Percentiles rank a stretch among this genome's conserved stretches.
phyloP scores from a whole-genome alignment of 2,113 vertebrate species.

The Bubo blakistoni region DNA sequence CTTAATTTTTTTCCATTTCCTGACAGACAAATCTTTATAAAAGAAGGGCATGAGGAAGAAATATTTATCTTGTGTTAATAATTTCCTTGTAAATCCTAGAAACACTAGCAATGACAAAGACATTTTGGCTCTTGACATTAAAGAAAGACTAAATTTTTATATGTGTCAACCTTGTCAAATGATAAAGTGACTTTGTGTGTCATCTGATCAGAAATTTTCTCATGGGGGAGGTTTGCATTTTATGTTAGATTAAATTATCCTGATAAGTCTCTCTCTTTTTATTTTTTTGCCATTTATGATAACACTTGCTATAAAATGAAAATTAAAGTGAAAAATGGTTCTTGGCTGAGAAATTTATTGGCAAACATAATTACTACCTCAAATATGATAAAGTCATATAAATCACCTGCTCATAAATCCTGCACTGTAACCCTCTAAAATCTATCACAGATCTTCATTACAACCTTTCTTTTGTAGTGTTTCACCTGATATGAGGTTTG shows the following conservation, averaged over 20 bases:
- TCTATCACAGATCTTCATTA: background rate
- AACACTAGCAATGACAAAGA: background rate
- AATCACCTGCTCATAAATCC: slow-evolving; percentile 31
- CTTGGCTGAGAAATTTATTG: slow-evolving; percentile 29
- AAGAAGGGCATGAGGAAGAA: background rate
- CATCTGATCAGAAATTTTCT: background rate
- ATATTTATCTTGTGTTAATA: background rate
- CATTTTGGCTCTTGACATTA: background rate
- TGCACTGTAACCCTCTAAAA: background rate
- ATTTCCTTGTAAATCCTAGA: background rate
- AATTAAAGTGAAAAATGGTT: slow-evolving; percentile 33
- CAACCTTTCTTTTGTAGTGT: background rate
- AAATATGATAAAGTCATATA: slow-evolving; percentile 27
- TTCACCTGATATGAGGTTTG: background rate
- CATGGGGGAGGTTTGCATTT: background rate
- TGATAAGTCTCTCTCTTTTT: background rate
- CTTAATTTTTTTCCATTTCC: background rate
- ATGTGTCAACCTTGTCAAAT: background rate
- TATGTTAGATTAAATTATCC: slow-evolving; percentile 12
- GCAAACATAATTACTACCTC: slow-evolving; percentile 38
- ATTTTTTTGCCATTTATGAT: background rate
- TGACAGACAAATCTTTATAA: background rate
- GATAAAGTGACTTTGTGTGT: background rate
- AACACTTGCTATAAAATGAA: slow-evolving; percentile 40
- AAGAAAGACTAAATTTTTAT: background rate